These are phyloP conservation scores for Sminthurides aquaticus DNA, from an alignment of 2,888 invertebrate genomes.

Conservation along the genomic window DNA sequence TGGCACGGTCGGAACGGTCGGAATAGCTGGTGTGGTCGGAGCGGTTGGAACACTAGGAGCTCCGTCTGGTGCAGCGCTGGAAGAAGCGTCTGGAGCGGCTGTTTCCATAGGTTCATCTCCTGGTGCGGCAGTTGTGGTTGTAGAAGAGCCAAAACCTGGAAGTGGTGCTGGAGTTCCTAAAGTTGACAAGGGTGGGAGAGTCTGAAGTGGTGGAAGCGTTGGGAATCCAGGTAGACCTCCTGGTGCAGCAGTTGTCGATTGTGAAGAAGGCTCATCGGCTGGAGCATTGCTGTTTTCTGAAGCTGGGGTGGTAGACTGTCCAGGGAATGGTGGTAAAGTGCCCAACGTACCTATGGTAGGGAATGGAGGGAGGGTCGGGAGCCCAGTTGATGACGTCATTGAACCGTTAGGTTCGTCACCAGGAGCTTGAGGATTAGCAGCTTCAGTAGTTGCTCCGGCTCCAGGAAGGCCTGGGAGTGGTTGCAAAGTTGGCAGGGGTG, in stretches of 20 bases:
- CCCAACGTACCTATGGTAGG: too few species aligned
- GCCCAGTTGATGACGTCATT: neutral
- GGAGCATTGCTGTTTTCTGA: neutral
- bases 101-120: slow-evolving; percentile 9
- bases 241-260: slow-evolving; percentile 9
- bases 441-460: neutral
- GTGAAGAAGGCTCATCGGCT: neutral
- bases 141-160: neutral
- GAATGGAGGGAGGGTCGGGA: slow-evolving; percentile 16
- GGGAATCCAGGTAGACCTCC: slow-evolving; percentile 7
- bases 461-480: slow-evolving; percentile 5
- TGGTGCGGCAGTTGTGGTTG: slow-evolving; percentile 1
- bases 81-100: neutral
- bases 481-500: slow-evolving; percentile 2
- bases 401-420: neutral
- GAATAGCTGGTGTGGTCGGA: neutral
- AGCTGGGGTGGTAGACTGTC: slow-evolving; percentile 5
- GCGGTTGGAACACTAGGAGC: slow-evolving; percentile 2
- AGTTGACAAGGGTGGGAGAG: too few species aligned
- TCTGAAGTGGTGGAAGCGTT: slow-evolving; percentile 19
- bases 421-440: neutral
- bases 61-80: neutral
- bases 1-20: slow-evolving; percentile 6
- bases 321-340: slow-evolving; percentile 1
- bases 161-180: neutral